These are phyloP conservation scores for Drosophila ercepeae DNA, from an alignment of 1,140 invertebrate species.

Conservation along the genomic window DNA sequence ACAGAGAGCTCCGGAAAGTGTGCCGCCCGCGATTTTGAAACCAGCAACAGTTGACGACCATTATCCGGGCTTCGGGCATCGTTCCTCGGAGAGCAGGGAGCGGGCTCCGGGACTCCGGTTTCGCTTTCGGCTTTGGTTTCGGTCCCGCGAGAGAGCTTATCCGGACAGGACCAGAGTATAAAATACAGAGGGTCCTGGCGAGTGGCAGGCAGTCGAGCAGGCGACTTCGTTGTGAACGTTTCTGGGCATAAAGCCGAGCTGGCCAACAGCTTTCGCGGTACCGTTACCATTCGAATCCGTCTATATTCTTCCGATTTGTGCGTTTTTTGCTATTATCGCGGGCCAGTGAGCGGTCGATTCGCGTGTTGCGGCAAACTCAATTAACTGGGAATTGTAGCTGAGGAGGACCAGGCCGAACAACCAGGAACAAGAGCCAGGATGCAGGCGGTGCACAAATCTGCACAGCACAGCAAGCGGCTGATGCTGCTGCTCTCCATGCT, in stretches of 20 bases:
- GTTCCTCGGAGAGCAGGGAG: neutral
- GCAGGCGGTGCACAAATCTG: constrained; percentile 71
- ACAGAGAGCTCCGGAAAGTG: constrained; percentile 54
- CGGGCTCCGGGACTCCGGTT: neutral
- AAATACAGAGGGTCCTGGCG: constrained; percentile 47
- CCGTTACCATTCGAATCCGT: constrained; percentile 57
- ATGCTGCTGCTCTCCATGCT: constrained; percentile 68
- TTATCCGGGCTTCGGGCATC: constrained; percentile 32
- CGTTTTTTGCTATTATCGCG: neutral
- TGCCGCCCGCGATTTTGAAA: constrained; percentile 65
- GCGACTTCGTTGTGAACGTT: constrained; percentile 58
- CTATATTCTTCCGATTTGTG: constrained; percentile 1
- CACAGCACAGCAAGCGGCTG: constrained; percentile 63
- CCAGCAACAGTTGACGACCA: constrained; percentile 74
- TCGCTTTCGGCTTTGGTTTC: constrained; percentile 12
- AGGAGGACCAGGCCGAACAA: constrained; percentile 8
- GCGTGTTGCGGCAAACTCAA: constrained; percentile 24
- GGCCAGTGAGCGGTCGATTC: constrained; percentile 3
- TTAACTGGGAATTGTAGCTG: constrained; percentile 29
- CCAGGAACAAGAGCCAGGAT: constrained; percentile 42
- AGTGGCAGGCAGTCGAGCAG: constrained; percentile 63
- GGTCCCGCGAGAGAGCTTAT: constrained; percentile 42
- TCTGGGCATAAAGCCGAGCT: constrained; percentile 5
- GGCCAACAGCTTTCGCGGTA: constrained; percentile 7
- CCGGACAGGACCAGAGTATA: constrained; percentile 45